Evolutionary conservation across 1,140 invertebrate genomes (phyloP).

Genomic region (Aradophagus sp.): DNA sequence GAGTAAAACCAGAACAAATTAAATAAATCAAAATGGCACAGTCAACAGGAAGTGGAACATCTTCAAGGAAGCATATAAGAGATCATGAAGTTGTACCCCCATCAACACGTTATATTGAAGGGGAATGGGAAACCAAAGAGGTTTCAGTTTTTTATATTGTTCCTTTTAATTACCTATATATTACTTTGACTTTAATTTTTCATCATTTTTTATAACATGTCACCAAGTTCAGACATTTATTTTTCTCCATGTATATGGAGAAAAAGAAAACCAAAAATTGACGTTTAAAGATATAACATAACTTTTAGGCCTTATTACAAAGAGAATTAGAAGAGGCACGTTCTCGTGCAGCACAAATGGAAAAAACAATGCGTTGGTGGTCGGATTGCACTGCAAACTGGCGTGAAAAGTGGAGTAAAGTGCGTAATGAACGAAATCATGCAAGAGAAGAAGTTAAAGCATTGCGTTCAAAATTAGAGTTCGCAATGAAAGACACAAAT

Average conservation of each 20-base stretch:
- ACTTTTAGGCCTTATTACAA: constrained; percentile 78
- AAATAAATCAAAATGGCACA: constrained; percentile 72
- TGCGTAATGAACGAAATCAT: constrained; percentile 89
- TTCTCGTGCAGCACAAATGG: constrained; percentile 95
- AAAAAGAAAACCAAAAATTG: no score
- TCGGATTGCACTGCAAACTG: constrained; percentile 92
- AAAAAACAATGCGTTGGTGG: constrained; percentile 99
- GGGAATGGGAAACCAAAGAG: constrained; percentile 83
- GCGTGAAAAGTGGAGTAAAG: constrained; percentile 97
- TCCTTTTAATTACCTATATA: no score
- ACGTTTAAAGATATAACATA: neutral
- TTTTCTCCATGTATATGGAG: no score
- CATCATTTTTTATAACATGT: no score
- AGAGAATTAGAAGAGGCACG: constrained; percentile 92
- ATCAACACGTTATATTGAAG: constrained; percentile 77
- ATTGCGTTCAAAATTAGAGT: constrained; percentile 86
- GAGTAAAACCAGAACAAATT: no score
- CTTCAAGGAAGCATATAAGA: constrained; percentile 73
- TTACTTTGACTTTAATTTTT: no score
- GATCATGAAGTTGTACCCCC: constrained; percentile 75
- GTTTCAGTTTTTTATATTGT: constrained; percentile 61
- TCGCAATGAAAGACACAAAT: constrained; percentile 84
- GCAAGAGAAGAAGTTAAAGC: constrained; percentile 90
- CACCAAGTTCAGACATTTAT: no score
- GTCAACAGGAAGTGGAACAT: constrained; percentile 76